phyloP scores from a whole-genome alignment of 2,113 vertebrate genomes.

The Tupaia tana region DNA sequence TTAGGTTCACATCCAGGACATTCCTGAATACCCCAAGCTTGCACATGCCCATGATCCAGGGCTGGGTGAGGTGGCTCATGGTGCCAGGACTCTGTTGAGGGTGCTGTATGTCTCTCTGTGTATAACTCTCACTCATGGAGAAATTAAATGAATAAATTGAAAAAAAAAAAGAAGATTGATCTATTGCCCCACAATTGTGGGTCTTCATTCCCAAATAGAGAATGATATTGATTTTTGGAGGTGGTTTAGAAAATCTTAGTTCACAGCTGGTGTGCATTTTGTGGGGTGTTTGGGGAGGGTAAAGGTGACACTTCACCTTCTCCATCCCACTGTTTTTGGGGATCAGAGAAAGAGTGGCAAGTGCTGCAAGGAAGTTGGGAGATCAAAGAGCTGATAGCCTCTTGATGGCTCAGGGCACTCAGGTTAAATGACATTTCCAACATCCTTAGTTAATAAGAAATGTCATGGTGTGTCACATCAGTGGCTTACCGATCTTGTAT shows the following conservation, averaged over 20 bases:
- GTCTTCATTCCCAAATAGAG: conserved; percentile 34
- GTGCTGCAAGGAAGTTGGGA: conserved; percentile 31
- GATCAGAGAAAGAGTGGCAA: conserved; percentile 22
- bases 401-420: conserved; percentile 38
- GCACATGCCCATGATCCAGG: too few species aligned
- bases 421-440: conserved; percentile 56
- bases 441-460: conserved; percentile 64
- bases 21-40: too few species aligned
- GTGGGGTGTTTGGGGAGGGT: background rate
- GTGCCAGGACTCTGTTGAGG: too few species aligned
- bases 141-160: too few species aligned
- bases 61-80: too few species aligned
- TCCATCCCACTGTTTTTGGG: background rate
- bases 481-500: background rate
- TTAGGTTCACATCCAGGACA: too few species aligned
- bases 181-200: background rate
- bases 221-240: background rate
- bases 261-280: background rate
- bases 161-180: background rate
- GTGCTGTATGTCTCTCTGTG: too few species aligned
- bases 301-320: background rate
- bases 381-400: conserved; percentile 39
- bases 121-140: too few species aligned
- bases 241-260: background rate
- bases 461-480: conserved; percentile 35